Evolutionary conservation across 2,113 vertebrate species (phyloP).

Genomic region (Cardinalis cardinalis): DNA sequence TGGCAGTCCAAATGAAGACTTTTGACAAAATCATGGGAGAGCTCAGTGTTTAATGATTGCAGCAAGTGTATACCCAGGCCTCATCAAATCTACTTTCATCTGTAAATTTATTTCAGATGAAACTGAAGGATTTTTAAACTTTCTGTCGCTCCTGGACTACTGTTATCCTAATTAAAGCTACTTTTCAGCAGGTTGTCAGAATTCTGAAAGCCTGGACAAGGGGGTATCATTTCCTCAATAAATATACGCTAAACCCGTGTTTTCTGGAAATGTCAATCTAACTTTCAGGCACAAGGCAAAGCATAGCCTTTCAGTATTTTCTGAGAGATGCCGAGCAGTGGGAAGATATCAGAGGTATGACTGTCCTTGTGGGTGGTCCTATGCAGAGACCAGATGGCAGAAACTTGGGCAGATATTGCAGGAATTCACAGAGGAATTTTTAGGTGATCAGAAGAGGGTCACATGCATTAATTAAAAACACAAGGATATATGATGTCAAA

Average conservation of each 20-base stretch:
- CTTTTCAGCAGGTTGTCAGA: neutral
- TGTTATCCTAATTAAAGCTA: neutral
- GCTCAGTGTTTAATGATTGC: neutral
- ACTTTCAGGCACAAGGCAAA: neutral
- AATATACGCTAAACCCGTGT: neutral
- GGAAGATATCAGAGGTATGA: neutral
- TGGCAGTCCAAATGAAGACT: neutral
- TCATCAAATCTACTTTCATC: neutral
- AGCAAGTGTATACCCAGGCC: neutral
- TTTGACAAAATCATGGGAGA: neutral
- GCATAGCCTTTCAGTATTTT: neutral
- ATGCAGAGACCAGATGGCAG: neutral
- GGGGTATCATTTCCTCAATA: neutral
- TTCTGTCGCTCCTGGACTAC: neutral
- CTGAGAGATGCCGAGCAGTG: neutral
- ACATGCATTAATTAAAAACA: neutral
- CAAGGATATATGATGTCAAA: neutral
- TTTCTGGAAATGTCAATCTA: neutral
- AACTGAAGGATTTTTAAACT: neutral
- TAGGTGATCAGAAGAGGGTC: neutral
- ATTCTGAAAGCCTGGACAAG: neutral
- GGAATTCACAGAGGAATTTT: neutral
- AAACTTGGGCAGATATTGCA: neutral
- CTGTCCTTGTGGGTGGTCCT: neutral
- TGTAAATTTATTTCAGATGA: neutral